Conservation (phyloP, 2,888 invertebrate species). For the Orthosia cruda region DNA sequence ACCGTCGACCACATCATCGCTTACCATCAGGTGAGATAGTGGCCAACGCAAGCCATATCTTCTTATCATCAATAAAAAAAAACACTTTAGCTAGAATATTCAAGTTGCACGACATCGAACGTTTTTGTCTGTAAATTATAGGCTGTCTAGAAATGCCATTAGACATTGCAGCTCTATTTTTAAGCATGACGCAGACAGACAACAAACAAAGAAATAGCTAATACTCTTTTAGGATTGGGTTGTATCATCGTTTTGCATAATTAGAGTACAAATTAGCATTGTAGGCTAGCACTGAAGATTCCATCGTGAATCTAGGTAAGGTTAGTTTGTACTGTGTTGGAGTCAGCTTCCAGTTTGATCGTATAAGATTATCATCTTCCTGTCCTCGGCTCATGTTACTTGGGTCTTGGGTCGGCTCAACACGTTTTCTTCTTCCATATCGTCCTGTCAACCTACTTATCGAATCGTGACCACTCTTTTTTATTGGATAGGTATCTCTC, state of each 20-base stretch:
- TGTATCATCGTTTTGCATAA: constrained; percentile 58
- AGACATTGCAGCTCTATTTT: constrained; percentile 13
- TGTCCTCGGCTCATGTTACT: too few relatives aligned
- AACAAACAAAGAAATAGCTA: constrained; percentile 48
- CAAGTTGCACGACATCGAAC: background rate
- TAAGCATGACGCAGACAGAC: constrained; percentile 38
- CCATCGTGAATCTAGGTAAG: background rate
- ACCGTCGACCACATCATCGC: too few relatives aligned
- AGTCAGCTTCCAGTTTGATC: too few relatives aligned
- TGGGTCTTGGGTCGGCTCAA: too few relatives aligned
- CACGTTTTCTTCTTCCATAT: too few relatives aligned
- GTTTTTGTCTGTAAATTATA: constrained; percentile 13
- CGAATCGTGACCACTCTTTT: too few relatives aligned
- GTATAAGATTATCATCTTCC: too few relatives aligned
- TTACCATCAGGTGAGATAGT: too few relatives aligned
- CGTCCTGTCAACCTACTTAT: too few relatives aligned
- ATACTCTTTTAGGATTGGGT: constrained; percentile 40
- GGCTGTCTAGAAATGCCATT: background rate
- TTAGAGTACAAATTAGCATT: constrained; percentile 46
- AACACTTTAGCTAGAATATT: background rate
- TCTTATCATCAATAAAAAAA: too few relatives aligned
- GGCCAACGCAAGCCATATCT: too few relatives aligned
- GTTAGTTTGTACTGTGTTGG: background rate
- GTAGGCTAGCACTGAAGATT: constrained; percentile 2
- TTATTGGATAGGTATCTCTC: too few relatives aligned